phyloP scores from a whole-genome alignment of 2,113 vertebrate species.

The Sebastes fasciatus region DNA sequence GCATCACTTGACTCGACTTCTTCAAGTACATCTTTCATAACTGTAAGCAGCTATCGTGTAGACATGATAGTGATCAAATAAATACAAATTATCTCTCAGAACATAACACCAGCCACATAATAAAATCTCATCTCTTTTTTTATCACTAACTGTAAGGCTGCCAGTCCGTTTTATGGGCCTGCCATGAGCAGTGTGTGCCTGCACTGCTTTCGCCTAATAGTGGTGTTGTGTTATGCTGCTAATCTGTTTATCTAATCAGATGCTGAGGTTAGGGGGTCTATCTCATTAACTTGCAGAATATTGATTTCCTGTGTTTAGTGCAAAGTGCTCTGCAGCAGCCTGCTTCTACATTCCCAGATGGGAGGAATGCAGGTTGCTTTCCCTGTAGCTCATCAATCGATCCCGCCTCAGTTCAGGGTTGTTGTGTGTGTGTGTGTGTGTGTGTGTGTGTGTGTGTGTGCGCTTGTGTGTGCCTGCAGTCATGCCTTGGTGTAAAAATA shows the following conservation, averaged over 20 bases:
- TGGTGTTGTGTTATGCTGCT: slow-evolving; percentile 70
- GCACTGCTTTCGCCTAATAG: slow-evolving; percentile 58
- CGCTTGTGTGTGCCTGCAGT: slow-evolving; percentile 26
- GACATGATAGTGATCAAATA: background rate
- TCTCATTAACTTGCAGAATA: slow-evolving; percentile 79
- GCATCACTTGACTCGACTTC: background rate
- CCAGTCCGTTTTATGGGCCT: slow-evolving; percentile 34
- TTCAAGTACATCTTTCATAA: background rate
- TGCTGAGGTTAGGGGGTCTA: slow-evolving; percentile 70
- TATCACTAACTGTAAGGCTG: slow-evolving; percentile 38
- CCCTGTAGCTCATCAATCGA: slow-evolving; percentile 70
- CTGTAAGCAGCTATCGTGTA: background rate
- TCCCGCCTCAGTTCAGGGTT: slow-evolving; percentile 41
- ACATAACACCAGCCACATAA: slow-evolving; percentile 6
- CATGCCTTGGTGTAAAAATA: slow-evolving; percentile 61
- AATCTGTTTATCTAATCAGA: slow-evolving; percentile 81
- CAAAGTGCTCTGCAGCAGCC: slow-evolving; percentile 56
- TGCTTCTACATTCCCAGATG: slow-evolving; percentile 63
- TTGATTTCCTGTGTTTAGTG: slow-evolving; percentile 74
- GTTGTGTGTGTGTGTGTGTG: slow-evolving; percentile 9
- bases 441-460: slow-evolving; percentile 14
- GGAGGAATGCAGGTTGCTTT: slow-evolving; percentile 66
- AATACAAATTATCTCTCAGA: slow-evolving; percentile 26
- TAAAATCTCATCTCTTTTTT: slow-evolving; percentile 20
- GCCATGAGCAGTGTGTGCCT: slow-evolving; percentile 42